Evolutionary conservation across 2,113 vertebrate species (phyloP), one percentile per base, ranked within the genome.

Genomic region (Vulpes vulpes): DNA sequence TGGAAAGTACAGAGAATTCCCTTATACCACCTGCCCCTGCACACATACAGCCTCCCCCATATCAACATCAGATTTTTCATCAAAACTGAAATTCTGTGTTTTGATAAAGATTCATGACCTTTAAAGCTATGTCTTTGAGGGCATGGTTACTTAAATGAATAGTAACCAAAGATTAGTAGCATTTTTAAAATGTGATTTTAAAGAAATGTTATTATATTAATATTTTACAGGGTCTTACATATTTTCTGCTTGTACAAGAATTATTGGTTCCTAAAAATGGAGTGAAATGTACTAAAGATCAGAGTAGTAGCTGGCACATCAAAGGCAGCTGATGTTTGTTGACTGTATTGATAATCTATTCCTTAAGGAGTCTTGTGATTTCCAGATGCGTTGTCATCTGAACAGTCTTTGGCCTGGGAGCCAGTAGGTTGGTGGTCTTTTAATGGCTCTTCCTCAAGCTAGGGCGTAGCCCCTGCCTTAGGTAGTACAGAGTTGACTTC

Each of bases 1-100:
- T 38, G 65, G 38, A 86, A 94, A 69, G 49, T 78, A 60, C 14
- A 69, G 53, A 69, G 53, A 76, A 25, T 91, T 53, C 62, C n/a
- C 16, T 60, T 8, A 0, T 9, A 17, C 43, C 17, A 57, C 19
- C 59, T 57, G 1, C 2, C 57, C 25, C 19, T 3, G 15, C 49
- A n/a, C 71, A 5, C 0, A 0, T n/a, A 7, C 32, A 59, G 43
- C 4, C 53, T 80, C 27, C 67, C 17, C 16, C 6, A 22, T 38
- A 3, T n/a, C 14, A 57, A 51, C 80, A 83, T 16, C 71, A 62
- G 22, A 38, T n/a, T 93, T 91, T 88, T 80, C 27, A 78, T 88
- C 57, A 62, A 78, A 55, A 64, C 62, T 81, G 49, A 57, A 49
- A 51, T 84, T 80, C 30, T 53, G 23, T 60, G 20, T 62, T 81